Conservation (phyloP, 1,140 invertebrate species). For the Apocrypta bakeri region DNA sequence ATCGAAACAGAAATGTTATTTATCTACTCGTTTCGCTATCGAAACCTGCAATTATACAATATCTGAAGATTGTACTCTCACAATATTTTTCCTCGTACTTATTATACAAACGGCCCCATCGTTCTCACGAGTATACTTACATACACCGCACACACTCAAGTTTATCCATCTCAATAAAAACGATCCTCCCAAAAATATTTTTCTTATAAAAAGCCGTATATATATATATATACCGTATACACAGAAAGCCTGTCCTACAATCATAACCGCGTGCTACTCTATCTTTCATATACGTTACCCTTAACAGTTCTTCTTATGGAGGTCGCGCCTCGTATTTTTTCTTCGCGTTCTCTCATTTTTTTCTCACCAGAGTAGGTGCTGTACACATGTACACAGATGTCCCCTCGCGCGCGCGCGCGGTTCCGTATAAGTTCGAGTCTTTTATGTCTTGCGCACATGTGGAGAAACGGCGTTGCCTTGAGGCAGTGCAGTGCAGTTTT, state of each 20-base stretch:
- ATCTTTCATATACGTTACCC: background rate
- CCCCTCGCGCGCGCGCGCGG: background rate
- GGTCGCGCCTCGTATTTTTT: constrained; percentile 10
- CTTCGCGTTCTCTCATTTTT: background rate
- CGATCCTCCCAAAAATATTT: background rate
- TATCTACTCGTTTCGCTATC: background rate
- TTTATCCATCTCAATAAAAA: constrained; percentile 8
- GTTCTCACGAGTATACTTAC: background rate
- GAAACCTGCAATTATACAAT: background rate
- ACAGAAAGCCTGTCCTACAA: constrained; percentile 14
- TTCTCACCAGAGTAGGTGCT: background rate
- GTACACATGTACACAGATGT: constrained; percentile 3
- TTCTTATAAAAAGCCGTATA: too few relatives aligned
- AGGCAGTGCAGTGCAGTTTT: constrained; percentile 19
- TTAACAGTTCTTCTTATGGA: constrained; percentile 32
- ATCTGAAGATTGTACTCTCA: too few relatives aligned
- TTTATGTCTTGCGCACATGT: constrained; percentile 25
- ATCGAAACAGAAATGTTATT: constrained; percentile 1
- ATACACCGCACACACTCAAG: background rate
- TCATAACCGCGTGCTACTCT: background rate
- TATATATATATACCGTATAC: background rate
- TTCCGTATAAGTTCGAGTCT: background rate
- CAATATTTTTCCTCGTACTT: background rate
- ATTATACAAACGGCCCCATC: background rate
- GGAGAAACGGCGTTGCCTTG: constrained; percentile 34